Evolutionary conservation across 2,888 invertebrate genomes (phyloP).

Genomic region (Stegophylla sp.): DNA sequence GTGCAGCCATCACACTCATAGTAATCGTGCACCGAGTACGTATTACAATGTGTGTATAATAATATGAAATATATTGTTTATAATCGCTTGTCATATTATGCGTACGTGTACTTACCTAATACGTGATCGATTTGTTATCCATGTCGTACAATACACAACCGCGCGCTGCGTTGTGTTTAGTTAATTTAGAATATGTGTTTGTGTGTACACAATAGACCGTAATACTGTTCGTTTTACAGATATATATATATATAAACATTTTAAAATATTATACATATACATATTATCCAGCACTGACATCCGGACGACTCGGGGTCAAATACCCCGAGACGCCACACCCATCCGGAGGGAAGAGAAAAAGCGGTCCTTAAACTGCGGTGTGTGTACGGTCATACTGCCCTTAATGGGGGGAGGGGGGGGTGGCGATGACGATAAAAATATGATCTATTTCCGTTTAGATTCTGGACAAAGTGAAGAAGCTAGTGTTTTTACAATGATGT

Average conservation of each 20-base stretch:
- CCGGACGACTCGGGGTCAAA: slow-evolving; percentile 52
- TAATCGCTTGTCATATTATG: background rate
- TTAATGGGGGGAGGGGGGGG: too few relatives aligned
- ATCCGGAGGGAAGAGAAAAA: slow-evolving; percentile 15
- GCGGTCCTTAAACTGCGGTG: background rate
- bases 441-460: too few relatives aligned
- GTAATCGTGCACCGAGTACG: too few relatives aligned
- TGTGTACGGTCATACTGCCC: too few relatives aligned
- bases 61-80: background rate
- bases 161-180: slow-evolving; percentile 18
- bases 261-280: background rate
- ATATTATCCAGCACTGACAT: slow-evolving; percentile 23
- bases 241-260: background rate
- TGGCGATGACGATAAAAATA: too few relatives aligned
- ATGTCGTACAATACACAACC: slow-evolving; percentile 32
- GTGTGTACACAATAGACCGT: slow-evolving; percentile 28
- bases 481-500: too few relatives aligned
- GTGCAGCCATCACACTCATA: slow-evolving; percentile 10
- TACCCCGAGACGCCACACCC: slow-evolving; percentile 49
- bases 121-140: slow-evolving; percentile 47
- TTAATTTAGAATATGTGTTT: slow-evolving; percentile 27
- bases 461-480: too few relatives aligned
- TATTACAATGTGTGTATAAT: background rate
- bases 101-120: slow-evolving; percentile 4
- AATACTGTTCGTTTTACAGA: slow-evolving; percentile 27